phyloP scores from a whole-genome alignment of 2,113 vertebrate species.

The Piprites chloris region DNA sequence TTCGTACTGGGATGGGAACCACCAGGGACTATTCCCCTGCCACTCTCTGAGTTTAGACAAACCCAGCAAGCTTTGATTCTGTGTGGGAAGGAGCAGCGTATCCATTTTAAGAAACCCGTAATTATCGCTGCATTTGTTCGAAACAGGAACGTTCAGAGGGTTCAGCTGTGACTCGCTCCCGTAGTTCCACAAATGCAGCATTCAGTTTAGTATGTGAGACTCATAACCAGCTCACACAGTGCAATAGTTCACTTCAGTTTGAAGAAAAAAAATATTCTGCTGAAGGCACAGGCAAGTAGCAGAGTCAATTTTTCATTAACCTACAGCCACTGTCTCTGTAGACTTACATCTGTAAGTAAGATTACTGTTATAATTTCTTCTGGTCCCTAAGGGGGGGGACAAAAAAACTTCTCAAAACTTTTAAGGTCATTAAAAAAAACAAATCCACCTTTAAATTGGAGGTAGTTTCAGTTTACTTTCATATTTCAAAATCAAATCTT shows the following conservation, averaged over 20 bases:
- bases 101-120: background rate
- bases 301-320: constrained; percentile 75
- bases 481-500: constrained; percentile 66
- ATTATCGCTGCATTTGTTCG: background rate
- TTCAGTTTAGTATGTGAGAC: constrained; percentile 47
- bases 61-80: background rate
- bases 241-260: constrained; percentile 50
- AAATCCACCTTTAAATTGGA: constrained; percentile 48
- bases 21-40: background rate
- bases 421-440: constrained; percentile 69
- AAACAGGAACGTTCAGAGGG: background rate
- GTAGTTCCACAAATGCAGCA: background rate
- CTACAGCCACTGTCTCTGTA: constrained; percentile 55
- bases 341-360: constrained; percentile 58
- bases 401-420: constrained; percentile 56
- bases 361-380: constrained; percentile 71
- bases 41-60: background rate
- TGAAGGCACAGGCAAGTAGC: constrained; percentile 47
- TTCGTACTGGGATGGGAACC: background rate
- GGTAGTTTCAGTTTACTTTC: constrained; percentile 64
- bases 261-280: constrained; percentile 33
- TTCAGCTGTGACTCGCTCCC: background rate
- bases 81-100: background rate
- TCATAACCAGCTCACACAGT: constrained; percentile 29
- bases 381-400: constrained; percentile 18